A percentile compares a stretch with the other conserved stretches of the same genome.
Conservation (phyloP, 2,888 invertebrate genomes). For the Cephus spinipes region DNA sequence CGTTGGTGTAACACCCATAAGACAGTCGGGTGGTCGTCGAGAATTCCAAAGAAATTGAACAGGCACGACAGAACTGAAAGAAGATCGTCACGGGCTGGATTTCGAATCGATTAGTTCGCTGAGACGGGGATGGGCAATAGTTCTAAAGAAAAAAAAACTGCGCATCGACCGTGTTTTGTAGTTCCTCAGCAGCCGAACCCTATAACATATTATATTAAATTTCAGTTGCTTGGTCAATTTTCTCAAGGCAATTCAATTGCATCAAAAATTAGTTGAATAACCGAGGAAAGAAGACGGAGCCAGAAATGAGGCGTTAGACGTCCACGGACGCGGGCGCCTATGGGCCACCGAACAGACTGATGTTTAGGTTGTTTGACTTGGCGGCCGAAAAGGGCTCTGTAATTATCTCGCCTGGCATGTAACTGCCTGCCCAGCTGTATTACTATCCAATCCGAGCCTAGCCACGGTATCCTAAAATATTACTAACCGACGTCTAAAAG, state of each 20-base stretch:
- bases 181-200: no score
- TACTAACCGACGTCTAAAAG: not conserved
- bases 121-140: conserved; percentile 7
- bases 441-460: conserved; percentile 45
- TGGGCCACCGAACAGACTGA: conserved; percentile 44
- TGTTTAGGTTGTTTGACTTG: conserved; percentile 66
- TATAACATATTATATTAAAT: no score
- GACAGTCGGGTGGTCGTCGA: conserved; percentile 27
- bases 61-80: conserved; percentile 34
- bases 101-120: conserved; percentile 36
- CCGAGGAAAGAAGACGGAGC: no score
- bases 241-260: no score
- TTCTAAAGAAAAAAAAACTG: no score
- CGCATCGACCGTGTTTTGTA: no score
- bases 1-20: no score
- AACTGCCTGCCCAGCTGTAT: conserved; percentile 61
- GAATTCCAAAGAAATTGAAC: conserved; percentile 35
- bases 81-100: conserved; percentile 38
- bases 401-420: conserved; percentile 65
- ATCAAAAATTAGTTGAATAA: no score
- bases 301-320: conserved; percentile 10
- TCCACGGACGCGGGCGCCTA: conserved; percentile 45
- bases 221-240: no score
- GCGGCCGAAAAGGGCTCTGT: conserved; percentile 63
- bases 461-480: conserved; percentile 6